Conservation (phyloP, 2,888 invertebrate species). For the Alloplasta piceator region DNA sequence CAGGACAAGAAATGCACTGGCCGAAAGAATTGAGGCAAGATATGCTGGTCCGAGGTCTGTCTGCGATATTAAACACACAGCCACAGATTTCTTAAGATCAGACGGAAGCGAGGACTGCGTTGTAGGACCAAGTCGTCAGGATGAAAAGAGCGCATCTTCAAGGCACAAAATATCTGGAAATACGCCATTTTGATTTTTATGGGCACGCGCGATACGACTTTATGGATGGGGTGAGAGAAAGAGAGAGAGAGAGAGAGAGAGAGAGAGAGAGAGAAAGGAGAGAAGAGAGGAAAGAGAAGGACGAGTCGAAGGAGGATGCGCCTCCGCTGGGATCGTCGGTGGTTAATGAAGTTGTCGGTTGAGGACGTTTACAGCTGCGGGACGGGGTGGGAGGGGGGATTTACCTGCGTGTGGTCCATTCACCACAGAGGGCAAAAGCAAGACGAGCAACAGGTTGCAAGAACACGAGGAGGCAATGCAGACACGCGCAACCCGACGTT, state of each 20-base stretch:
- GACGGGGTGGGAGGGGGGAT: conserved; percentile 56
- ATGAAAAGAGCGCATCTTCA: not conserved
- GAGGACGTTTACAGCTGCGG: conserved; percentile 82
- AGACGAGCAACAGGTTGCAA: conserved; percentile 60
- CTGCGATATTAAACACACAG: conserved; percentile 2
- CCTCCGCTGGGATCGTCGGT: conserved; percentile 67
- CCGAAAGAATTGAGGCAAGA: conserved; percentile 50
- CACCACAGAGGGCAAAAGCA: conserved; percentile 65
- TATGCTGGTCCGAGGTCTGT: conserved; percentile 31
- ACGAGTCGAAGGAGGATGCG: conserved; percentile 56
- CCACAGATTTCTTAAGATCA: conserved; percentile 1
- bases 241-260: conserved; percentile 50
- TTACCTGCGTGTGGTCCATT: conserved; percentile 82
- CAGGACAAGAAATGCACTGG: conserved; percentile 29
- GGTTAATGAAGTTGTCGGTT: conserved; percentile 83
- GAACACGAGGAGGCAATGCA: conserved; percentile 20
- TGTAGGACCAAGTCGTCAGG: not conserved
- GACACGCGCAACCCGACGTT: conserved; percentile 65
- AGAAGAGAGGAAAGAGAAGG: conserved; percentile 48
- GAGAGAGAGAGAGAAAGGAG: conserved; percentile 51
- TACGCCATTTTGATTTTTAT: too few relatives aligned
- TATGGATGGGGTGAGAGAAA: conserved; percentile 31
- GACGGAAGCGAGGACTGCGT: conserved; percentile 32
- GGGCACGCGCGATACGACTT: too few relatives aligned
- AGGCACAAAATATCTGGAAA: too few relatives aligned